A percentile compares a stretch with the other conserved stretches of the same genome.
These are phyloP conservation scores for Leptobrachium ailaonicum DNA, from an alignment of 2,113 vertebrate species.

Conservation along the genomic window DNA sequence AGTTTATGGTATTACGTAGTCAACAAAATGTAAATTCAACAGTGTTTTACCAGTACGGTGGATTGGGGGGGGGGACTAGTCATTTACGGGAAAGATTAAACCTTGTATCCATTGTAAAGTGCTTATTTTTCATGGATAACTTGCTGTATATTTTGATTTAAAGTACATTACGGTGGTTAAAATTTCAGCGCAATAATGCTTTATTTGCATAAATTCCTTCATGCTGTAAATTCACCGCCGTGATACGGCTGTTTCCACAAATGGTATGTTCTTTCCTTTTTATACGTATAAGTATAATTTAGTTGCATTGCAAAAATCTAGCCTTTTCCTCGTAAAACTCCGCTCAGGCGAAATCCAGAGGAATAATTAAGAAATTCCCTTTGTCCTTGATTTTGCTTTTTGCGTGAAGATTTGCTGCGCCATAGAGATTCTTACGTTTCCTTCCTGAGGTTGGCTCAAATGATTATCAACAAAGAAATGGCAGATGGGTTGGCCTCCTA, in stretches of 20 bases:
- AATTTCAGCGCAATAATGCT: neutral
- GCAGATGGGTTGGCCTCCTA: too few species aligned
- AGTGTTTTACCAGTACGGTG: conserved; percentile 35
- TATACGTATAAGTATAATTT: too few species aligned
- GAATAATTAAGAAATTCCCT: too few species aligned
- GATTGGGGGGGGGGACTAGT: conserved; percentile 26
- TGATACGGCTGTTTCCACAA: neutral
- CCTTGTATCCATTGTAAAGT: conserved; percentile 39
- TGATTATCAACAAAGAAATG: too few species aligned
- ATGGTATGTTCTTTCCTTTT: too few species aligned
- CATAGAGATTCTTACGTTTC: too few species aligned
- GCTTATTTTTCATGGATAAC: conserved; percentile 36
- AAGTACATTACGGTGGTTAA: conserved; percentile 29
- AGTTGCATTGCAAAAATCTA: too few species aligned
- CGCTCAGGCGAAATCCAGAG: too few species aligned
- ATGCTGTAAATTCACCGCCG: neutral
- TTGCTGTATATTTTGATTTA: conserved; percentile 38
- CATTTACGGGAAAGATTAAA: conserved; percentile 46
- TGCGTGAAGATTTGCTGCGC: too few species aligned
- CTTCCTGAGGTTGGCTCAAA: too few species aligned
- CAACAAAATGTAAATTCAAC: conserved; percentile 48
- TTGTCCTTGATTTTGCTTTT: too few species aligned
- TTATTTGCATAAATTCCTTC: conserved; percentile 38
- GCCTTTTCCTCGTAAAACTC: too few species aligned
- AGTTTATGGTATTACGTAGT: conserved; percentile 43